Base-by-base conservation (phyloP, 2,888 invertebrate species). In the Lordiphosa andalusiaca region DNA sequence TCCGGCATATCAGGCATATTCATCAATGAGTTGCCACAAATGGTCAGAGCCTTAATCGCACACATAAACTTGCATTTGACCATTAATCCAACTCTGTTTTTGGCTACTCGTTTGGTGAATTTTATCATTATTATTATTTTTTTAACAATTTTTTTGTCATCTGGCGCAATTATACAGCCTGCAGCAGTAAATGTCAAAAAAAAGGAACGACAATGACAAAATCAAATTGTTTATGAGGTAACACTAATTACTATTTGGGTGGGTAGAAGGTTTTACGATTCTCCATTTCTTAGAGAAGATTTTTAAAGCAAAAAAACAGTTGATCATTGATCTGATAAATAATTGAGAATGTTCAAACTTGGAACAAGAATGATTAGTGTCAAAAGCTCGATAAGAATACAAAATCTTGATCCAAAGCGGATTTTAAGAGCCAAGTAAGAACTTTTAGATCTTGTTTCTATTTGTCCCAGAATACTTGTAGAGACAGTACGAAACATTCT, bases 21-120 rank as follows among this genome's bases (percentile, higher is more conserved):
- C 48, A 52, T 41, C 23, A 41, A 33, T 37, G 58, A 42, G 51
- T 41, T 39, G 52, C 52, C 52, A 25, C 67, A 67, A 77, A 81
- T 69, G 74, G 67, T 72, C 74, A 69, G 59, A 60, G 52, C 63
- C 69, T 69, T 67, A 77, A 62, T 49, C 33, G 72, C 42, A 53
- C 53, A 44, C 30, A 39, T 19, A 33, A 53, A 55, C 42, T 12
- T 54, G 50, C 42, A 54, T 54, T 58, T 37, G 10, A 30, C 30
- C 1, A 30, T 30, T 30, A 51, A 55, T 49, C 61, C 68, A 71
- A 65, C 67, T 58, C 55, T 58, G 36, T 40, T 53, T 77, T 77
- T 58, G 74, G 82, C 48, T 72, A 68, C 65, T 56, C 33, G 77
- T 59, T 73, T 76, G 56, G 30, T 16, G 52, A 44, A 13, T 37